Evolutionary conservation across 2,888 invertebrate genomes (phyloP).

Genomic region (Colletes collaris): DNA sequence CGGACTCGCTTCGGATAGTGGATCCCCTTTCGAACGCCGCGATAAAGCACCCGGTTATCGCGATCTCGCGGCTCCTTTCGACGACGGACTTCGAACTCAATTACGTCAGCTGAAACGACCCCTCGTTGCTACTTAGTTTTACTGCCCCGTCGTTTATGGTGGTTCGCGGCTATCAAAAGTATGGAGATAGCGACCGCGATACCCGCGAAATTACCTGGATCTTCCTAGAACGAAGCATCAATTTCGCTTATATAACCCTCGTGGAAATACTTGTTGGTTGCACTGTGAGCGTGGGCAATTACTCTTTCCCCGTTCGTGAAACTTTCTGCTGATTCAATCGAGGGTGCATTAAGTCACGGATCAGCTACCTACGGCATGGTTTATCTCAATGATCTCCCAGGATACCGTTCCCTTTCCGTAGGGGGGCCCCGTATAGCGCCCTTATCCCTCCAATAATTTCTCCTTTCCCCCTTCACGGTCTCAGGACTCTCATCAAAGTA

Average conservation of each 20-base stretch:
- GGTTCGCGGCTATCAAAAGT: constrained; percentile 38
- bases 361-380: constrained; percentile 31
- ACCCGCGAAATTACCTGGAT: constrained; percentile 33
- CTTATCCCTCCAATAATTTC: constrained; percentile 37
- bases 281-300: constrained; percentile 32
- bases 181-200: constrained; percentile 41
- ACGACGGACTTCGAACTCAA: constrained; percentile 26
- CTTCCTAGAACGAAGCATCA: constrained; percentile 31
- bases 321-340: constrained; percentile 42
- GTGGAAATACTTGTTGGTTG: constrained; percentile 17
- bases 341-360: constrained; percentile 30
- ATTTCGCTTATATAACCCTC: constrained; percentile 27
- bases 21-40: too few species aligned
- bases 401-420: constrained; percentile 35
- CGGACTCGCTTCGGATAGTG: too few species aligned
- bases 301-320: not conserved
- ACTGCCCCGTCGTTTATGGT: constrained; percentile 21
- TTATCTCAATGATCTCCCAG: constrained; percentile 51
- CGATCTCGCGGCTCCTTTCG: not conserved
- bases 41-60: not conserved
- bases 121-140: constrained; percentile 16
- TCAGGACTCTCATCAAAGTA: constrained; percentile 14
- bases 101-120: constrained; percentile 31
- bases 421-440: constrained; percentile 10
- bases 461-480: constrained; percentile 29